Percentiles rank a stretch among this genome's conserved stretches.
phyloP scores from a whole-genome alignment of 1,140 invertebrate species.

The Cryptotermes secundus region DNA sequence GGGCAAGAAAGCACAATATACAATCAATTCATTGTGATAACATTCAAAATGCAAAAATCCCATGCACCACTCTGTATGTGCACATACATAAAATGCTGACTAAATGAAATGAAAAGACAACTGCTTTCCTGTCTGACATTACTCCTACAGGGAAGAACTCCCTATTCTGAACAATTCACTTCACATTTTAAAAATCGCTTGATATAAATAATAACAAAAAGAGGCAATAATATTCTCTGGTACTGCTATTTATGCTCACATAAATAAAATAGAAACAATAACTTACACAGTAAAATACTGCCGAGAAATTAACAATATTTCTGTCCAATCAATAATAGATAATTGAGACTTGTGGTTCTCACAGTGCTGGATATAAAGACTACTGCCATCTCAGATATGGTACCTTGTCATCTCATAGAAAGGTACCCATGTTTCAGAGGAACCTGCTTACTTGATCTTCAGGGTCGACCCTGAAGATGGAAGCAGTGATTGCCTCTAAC shows the following conservation, averaged over 20 bases:
- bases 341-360: too few species aligned
- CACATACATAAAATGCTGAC: background rate
- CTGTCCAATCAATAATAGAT: background rate
- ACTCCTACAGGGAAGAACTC: background rate
- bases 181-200: background rate
- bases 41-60: background rate
- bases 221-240: background rate
- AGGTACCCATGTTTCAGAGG: too few species aligned
- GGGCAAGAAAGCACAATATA: too few species aligned
- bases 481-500: too few species aligned
- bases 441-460: too few species aligned
- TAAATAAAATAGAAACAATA: constrained; percentile 1
- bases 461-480: too few species aligned
- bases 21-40: too few species aligned
- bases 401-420: too few species aligned
- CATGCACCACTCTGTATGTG: background rate
- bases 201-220: background rate
- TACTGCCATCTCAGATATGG: too few species aligned
- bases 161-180: background rate
- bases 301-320: background rate
- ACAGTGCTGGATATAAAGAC: too few species aligned
- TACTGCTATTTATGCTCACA: background rate
- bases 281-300: constrained; percentile 3
- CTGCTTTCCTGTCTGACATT: background rate
- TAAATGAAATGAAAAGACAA: background rate